phyloP scores from a whole-genome alignment of 2,797 vertebrate species.

The Aulostomus chinensis region DNA sequence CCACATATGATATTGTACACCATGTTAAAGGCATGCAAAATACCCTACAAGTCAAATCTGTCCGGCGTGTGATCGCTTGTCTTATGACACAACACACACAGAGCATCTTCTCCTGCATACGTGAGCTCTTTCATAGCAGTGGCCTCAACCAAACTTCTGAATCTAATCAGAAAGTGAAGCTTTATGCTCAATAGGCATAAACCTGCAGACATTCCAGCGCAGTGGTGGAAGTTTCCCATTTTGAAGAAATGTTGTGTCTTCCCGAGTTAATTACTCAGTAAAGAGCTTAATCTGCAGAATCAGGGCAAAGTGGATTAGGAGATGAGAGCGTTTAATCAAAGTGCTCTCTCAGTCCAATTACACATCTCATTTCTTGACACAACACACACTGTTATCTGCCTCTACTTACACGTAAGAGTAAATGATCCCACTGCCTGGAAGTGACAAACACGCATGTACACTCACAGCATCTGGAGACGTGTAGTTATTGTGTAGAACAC shows the following conservation, averaged over 20 bases:
- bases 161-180: conserved; percentile 15
- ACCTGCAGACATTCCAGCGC: conserved; percentile 20
- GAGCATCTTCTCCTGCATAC: too few species aligned
- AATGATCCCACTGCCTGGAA: conserved; percentile 26
- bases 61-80: too few species aligned
- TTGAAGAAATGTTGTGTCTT: conserved; percentile 63
- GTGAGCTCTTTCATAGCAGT: conserved; percentile 22
- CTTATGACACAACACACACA: too few species aligned
- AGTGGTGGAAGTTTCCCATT: conserved; percentile 56
- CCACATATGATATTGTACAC: too few species aligned
- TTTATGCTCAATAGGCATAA: conserved; percentile 26
- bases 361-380: conserved; percentile 73
- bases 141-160: conserved; percentile 17
- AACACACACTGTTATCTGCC: conserved; percentile 63
- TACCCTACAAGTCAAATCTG: too few species aligned
- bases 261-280: conserved; percentile 72
- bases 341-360: conserved; percentile 75
- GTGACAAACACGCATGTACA: conserved; percentile 12
- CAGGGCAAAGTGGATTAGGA: conserved; percentile 82
- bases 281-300: conserved; percentile 79
- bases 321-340: conserved; percentile 80
- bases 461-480: too few species aligned
- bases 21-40: too few species aligned
- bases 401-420: conserved; percentile 49
- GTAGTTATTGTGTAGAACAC: too few species aligned